A percentile compares a stretch with the other conserved stretches of the same genome.
These are phyloP conservation scores for Linnaemya tessellans DNA, from an alignment of 2,888 invertebrate genomes.

Conservation along the genomic window DNA sequence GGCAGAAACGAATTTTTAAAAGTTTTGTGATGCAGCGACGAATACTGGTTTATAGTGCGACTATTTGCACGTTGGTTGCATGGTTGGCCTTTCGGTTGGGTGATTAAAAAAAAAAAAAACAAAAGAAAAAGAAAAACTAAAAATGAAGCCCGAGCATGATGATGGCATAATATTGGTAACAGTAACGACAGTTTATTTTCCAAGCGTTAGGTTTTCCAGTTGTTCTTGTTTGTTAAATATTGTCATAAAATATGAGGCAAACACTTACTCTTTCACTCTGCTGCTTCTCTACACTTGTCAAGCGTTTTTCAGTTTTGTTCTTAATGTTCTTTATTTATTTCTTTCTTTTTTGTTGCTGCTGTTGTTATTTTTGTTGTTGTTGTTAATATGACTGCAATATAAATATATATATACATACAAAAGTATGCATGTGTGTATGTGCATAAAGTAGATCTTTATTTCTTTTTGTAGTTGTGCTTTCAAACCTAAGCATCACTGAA, in stretches of 20 bases:
- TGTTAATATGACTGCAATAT: conserved; percentile 61
- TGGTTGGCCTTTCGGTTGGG: conserved; percentile 19
- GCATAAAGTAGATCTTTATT: conserved; percentile 56
- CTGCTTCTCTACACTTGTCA: conserved; percentile 67
- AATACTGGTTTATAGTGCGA: conserved; percentile 28
- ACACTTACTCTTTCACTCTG: conserved; percentile 64
- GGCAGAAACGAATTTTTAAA: conserved; percentile 57
- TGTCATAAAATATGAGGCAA: conserved; percentile 74
- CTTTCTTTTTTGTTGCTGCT: not conserved
- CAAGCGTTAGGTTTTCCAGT: conserved; percentile 39
- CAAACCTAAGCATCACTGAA: conserved; percentile 60
- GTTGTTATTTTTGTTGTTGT: conserved; percentile 41
- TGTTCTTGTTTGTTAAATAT: conserved; percentile 56
- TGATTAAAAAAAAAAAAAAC: not conserved
- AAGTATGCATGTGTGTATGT: too few relatives aligned
- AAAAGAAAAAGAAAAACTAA: too few relatives aligned
- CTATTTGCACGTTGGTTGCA: conserved; percentile 45
- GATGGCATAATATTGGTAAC: conserved; percentile 19
- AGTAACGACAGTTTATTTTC: conserved; percentile 50
- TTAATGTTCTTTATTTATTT: not conserved
- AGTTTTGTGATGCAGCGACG: conserved; percentile 60
- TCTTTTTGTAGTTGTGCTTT: conserved; percentile 32
- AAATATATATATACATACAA: not conserved
- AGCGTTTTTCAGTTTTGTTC: conserved; percentile 59
- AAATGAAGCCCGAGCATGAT: not conserved